Evolutionary conservation across 2,888 invertebrate species (phyloP).

Genomic region (Drosophila mulleri): DNA sequence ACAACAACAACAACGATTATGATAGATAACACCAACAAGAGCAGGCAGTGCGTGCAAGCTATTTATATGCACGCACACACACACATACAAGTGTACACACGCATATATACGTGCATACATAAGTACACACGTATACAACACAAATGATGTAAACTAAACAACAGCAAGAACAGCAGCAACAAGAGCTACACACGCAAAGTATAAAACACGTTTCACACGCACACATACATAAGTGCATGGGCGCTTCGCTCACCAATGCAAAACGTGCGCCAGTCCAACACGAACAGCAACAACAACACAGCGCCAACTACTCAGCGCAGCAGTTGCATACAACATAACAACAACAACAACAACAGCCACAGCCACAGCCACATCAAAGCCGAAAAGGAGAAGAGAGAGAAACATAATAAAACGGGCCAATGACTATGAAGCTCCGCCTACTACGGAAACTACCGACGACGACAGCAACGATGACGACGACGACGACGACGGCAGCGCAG

Average conservation of each 20-base stretch:
- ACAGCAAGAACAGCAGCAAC: slow-evolving; percentile 37
- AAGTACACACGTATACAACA: slow-evolving; percentile 32
- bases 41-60: slow-evolving; percentile 17
- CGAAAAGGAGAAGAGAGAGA: slow-evolving; percentile 78
- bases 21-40: slow-evolving; percentile 26
- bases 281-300: slow-evolving; percentile 32
- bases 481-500: slow-evolving; percentile 39
- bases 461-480: slow-evolving; percentile 38
- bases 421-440: slow-evolving; percentile 84
- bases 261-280: slow-evolving; percentile 60
- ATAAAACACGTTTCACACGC: slow-evolving; percentile 65
- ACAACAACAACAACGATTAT: slow-evolving; percentile 7
- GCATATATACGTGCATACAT: slow-evolving; percentile 24
- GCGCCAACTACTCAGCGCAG: slow-evolving; percentile 54
- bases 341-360: slow-evolving; percentile 40
- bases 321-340: slow-evolving; percentile 62
- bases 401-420: slow-evolving; percentile 82
- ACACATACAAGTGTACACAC: slow-evolving; percentile 8
- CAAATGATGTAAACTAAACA: slow-evolving; percentile 47
- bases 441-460: slow-evolving; percentile 74
- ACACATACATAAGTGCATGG: slow-evolving; percentile 5
- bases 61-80: neutral
- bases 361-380: slow-evolving; percentile 34
- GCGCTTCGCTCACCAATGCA: slow-evolving; percentile 65
- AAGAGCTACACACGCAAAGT: slow-evolving; percentile 51